Conservation (phyloP, 2,797 vertebrate genomes). For the Melanotaenia boesemani region DNA sequence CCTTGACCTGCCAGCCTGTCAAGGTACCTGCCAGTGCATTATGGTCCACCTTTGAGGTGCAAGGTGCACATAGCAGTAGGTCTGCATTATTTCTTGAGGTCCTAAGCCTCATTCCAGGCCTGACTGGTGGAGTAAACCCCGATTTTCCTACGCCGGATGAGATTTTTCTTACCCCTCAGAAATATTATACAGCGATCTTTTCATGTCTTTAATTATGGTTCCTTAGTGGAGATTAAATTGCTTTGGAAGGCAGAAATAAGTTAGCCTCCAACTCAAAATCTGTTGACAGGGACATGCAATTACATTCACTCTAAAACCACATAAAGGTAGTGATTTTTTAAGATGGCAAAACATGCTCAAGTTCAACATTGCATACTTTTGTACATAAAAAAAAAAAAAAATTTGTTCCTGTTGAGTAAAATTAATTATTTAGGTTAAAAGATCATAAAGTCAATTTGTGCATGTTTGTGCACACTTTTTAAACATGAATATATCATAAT, state of each 20-base stretch:
- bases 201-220: slow-evolving; percentile 18
- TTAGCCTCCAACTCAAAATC: not conserved
- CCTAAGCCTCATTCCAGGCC: slow-evolving; percentile 7
- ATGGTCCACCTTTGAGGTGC: not conserved
- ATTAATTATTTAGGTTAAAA: not conserved
- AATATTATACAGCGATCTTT: slow-evolving; percentile 14
- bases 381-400: not conserved
- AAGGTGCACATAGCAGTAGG: slow-evolving; percentile 15
- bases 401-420: not conserved
- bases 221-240: slow-evolving; percentile 5
- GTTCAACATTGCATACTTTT: not conserved
- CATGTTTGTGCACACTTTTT: not conserved
- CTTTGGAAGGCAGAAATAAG: slow-evolving; percentile 5
- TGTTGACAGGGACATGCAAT: not conserved
- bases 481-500: not conserved
- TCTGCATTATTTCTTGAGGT: not conserved
- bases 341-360: not conserved
- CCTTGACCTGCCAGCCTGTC: not conserved
- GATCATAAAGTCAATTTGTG: not conserved
- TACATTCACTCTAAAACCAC: not conserved
- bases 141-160: slow-evolving; percentile 13
- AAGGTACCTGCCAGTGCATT: not conserved
- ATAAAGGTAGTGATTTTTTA: not conserved
- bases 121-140: slow-evolving; percentile 7
- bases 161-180: slow-evolving; percentile 19